A percentile compares a stretch with the other conserved stretches of the same genome.
phyloP scores from a whole-genome alignment of 64 coral and sea anemone genomes.

The Stichodactyla helianthus region DNA sequence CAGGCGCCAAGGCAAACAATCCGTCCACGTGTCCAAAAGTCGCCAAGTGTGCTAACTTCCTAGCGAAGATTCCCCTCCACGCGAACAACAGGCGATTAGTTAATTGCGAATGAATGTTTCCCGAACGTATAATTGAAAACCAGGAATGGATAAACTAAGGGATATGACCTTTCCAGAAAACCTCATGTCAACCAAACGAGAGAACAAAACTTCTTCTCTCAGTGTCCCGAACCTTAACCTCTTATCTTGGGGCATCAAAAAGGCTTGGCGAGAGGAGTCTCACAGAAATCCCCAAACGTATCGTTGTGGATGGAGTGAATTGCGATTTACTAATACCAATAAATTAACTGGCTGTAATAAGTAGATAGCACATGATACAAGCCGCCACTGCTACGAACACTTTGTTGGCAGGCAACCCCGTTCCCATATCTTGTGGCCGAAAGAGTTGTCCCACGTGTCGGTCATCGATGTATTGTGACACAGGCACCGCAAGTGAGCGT shows the following conservation, averaged over 20 bases:
- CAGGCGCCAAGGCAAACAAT: too few relatives aligned
- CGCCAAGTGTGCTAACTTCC: slow-evolving; percentile 30
- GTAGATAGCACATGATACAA: slow-evolving; percentile 4
- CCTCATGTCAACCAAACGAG: not conserved
- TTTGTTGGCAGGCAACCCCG: not conserved
- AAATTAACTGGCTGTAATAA: not conserved
- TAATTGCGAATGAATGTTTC: not conserved
- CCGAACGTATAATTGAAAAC: slow-evolving; percentile 15
- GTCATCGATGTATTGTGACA: slow-evolving; percentile 4
- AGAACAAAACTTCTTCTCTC: not conserved
- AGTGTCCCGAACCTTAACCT: not conserved
- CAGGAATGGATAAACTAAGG: slow-evolving; percentile 30
- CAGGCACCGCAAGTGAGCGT: not conserved
- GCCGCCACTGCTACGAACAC: not conserved
- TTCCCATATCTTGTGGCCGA: not conserved
- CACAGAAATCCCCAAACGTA: slow-evolving; percentile 20
- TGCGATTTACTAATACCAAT: not conserved
- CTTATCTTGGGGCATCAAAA: slow-evolving; percentile 21
- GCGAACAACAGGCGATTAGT: not conserved
- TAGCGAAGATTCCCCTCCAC: not conserved
- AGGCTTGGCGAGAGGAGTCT: slow-evolving; percentile 9
- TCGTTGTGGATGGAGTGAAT: not conserved
- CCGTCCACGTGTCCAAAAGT: slow-evolving; percentile 32
- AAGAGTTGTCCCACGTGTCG: slow-evolving; percentile 10
- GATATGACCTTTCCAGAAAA: slow-evolving; percentile 23